Evolutionary conservation across 2,797 vertebrate genomes (phyloP).

Genomic region (Atherinosoma microstoma): DNA sequence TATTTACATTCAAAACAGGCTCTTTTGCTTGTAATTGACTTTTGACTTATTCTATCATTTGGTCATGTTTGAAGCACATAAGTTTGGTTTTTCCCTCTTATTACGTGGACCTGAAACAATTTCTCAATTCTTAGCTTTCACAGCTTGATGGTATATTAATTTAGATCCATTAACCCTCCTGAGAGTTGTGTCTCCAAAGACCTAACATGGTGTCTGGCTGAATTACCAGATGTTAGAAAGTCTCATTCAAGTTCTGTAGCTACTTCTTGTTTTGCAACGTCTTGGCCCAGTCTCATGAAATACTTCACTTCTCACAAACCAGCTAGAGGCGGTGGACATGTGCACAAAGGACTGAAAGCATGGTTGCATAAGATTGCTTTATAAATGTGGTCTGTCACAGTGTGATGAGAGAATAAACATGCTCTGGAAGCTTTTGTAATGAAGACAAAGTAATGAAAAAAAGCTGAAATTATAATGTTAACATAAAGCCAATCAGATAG

Average conservation of each 20-base stretch:
- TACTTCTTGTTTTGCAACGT: constrained; percentile 61
- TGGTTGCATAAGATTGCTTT: constrained; percentile 54
- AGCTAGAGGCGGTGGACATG: constrained; percentile 36
- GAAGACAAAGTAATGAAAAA: constrained; percentile 26
- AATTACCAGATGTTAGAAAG: constrained; percentile 70
- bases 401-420: constrained; percentile 37
- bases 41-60: constrained; percentile 62
- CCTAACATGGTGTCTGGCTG: constrained; percentile 57
- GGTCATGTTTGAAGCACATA: constrained; percentile 64
- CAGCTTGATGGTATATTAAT: constrained; percentile 75
- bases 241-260: constrained; percentile 48
- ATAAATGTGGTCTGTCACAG: constrained; percentile 51
- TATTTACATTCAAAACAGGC: constrained; percentile 56
- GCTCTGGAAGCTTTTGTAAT: constrained; percentile 27
- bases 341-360: constrained; percentile 46
- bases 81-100: constrained; percentile 61
- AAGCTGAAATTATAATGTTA: constrained; percentile 2
- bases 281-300: constrained; percentile 64
- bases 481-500: constrained; percentile 8
- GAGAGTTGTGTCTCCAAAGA: constrained; percentile 57
- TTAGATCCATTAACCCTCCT: constrained; percentile 62
- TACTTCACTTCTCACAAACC: constrained; percentile 56
- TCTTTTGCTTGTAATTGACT: constrained; percentile 66
- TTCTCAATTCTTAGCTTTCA: constrained; percentile 55
- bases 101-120: constrained; percentile 70